A percentile compares a stretch with the other conserved stretches of the same genome.
phyloP scores from a whole-genome alignment of 2,113 vertebrate species.

The Pionites leucogaster region DNA sequence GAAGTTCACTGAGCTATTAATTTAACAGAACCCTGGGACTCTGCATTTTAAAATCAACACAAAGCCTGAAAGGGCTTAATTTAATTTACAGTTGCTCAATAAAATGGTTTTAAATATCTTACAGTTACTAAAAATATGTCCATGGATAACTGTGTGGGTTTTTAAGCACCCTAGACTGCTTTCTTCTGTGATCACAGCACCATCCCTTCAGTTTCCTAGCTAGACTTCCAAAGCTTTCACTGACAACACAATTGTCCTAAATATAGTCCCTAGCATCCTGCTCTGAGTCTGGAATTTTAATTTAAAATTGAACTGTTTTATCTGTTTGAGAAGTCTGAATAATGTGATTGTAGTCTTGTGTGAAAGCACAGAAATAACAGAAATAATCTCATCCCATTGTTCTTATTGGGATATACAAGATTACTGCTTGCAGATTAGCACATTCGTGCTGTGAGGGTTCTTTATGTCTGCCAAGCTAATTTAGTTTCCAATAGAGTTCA shows the following conservation, averaged over 20 bases:
- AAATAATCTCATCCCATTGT: background rate
- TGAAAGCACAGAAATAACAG: background rate
- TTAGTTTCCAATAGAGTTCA: background rate
- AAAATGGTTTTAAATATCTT: background rate
- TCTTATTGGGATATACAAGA: background rate
- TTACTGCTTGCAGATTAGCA: background rate
- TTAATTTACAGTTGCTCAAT: background rate
- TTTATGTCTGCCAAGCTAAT: background rate
- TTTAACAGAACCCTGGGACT: background rate
- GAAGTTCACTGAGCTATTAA: background rate
- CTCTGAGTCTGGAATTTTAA: background rate
- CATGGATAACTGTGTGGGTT: background rate
- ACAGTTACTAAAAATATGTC: background rate
- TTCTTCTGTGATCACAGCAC: background rate
- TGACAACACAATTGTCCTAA: background rate
- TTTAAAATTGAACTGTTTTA: slow-evolving; percentile 22
- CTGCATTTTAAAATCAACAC: background rate
- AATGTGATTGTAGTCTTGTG: background rate
- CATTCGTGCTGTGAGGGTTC: background rate
- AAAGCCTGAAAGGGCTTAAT: background rate
- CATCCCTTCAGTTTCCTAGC: background rate
- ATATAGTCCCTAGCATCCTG: background rate
- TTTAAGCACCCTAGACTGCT: background rate
- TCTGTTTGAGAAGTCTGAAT: background rate
- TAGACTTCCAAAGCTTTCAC: slow-evolving; percentile 2